Percentiles rank a stretch among this genome's conserved stretches.
Evolutionary conservation across 2,113 vertebrate genomes (phyloP).

Genomic region (Speoplatyrhinus poulsoni): DNA sequence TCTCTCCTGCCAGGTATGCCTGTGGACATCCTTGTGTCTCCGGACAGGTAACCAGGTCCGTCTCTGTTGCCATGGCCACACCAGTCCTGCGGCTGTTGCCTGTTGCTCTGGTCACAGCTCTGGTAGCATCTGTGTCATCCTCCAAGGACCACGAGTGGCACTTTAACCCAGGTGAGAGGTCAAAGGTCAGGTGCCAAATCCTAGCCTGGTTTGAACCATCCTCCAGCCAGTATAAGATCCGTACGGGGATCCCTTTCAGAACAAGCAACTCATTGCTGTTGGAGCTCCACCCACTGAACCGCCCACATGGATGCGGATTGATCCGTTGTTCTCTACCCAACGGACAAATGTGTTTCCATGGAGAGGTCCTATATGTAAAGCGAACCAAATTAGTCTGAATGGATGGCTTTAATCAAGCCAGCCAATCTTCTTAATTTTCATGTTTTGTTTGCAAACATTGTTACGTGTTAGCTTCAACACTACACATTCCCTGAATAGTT

Average conservation of each 20-base stretch:
- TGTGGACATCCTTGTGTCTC: slow-evolving; percentile 56
- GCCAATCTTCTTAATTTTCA: too few species aligned
- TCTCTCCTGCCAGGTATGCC: slow-evolving; percentile 72
- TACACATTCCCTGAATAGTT: neutral
- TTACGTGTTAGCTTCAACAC: neutral
- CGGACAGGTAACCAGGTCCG: slow-evolving; percentile 77
- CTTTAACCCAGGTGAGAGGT: slow-evolving; percentile 75
- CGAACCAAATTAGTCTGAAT: too few species aligned
- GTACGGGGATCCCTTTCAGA: too few species aligned
- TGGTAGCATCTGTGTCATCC: slow-evolving; percentile 48
- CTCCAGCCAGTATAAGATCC: too few species aligned
- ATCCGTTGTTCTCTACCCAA: too few species aligned
- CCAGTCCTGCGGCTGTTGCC: slow-evolving; percentile 53
- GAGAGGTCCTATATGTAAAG: too few species aligned
- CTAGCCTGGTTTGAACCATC: neutral
- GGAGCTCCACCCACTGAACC: neutral
- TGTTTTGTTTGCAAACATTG: neutral
- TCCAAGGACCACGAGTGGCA: slow-evolving; percentile 76
- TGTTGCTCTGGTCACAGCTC: slow-evolving; percentile 46
- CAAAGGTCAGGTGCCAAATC: neutral
- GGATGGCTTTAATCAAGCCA: too few species aligned
- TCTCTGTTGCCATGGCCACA: slow-evolving; percentile 71
- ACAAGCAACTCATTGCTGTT: too few species aligned
- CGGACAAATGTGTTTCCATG: too few species aligned
- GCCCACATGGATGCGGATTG: too few species aligned